phyloP scores from a whole-genome alignment of 2,113 vertebrate species.

The Catagonus wagneri region DNA sequence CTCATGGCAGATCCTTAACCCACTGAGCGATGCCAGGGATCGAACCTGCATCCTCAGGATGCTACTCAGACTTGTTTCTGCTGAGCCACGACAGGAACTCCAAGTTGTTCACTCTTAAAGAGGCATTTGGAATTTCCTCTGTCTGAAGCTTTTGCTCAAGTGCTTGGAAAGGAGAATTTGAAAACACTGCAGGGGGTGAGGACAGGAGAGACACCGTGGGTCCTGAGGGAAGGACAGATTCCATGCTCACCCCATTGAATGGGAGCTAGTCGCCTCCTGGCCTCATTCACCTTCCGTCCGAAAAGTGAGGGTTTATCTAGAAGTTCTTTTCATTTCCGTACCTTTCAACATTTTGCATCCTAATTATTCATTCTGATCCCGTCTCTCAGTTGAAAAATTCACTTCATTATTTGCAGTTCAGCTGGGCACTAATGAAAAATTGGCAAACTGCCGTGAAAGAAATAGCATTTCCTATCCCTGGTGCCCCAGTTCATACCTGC shows the following conservation, averaged over 20 bases:
- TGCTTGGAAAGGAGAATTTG: background rate
- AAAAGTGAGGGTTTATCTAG: background rate
- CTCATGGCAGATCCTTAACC: too few species aligned
- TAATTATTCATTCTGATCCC: background rate
- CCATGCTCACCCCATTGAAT: background rate
- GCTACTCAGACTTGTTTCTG: too few species aligned
- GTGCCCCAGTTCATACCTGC: background rate
- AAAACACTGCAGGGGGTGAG: background rate
- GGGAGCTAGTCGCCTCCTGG: background rate
- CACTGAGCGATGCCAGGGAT: too few species aligned
- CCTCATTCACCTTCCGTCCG: background rate
- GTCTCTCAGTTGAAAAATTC: conserved; percentile 42
- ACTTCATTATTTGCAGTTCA: background rate
- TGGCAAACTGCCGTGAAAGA: background rate
- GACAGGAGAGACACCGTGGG: background rate
- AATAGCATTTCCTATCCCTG: background rate
- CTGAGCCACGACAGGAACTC: too few species aligned
- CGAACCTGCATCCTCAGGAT: too few species aligned
- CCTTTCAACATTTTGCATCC: background rate
- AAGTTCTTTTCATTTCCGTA: background rate
- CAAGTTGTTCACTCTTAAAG: conserved; percentile 1
- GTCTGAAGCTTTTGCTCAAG: background rate
- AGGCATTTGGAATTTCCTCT: background rate
- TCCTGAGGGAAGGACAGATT: rapidly evolving
- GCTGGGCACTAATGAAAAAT: background rate